Percentiles rank a stretch among this genome's conserved stretches.
phyloP scores from a whole-genome alignment of 2,113 vertebrate genomes.

The Scartelaos histophorus region DNA sequence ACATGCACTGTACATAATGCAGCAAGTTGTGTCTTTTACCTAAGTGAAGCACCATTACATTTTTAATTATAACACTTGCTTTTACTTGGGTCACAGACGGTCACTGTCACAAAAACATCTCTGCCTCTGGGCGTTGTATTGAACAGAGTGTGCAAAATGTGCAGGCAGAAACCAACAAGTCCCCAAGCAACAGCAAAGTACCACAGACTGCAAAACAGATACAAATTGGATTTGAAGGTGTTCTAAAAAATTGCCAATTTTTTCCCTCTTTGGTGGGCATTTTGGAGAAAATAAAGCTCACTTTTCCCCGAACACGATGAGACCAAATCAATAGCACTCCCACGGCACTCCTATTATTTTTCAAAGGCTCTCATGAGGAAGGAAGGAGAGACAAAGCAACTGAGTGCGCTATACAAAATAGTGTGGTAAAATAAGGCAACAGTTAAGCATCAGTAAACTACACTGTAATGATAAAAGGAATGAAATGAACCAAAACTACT shows the following conservation, averaged over 20 bases:
- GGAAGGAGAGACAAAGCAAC: not conserved
- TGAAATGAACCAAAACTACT: not conserved
- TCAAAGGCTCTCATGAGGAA: conserved; percentile 55
- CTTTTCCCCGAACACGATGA: conserved; percentile 45
- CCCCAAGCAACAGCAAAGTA: conserved; percentile 28
- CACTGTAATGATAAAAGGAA: not conserved
- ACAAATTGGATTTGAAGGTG: conserved; percentile 60
- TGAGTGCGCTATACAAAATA: conserved; percentile 6
- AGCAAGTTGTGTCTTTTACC: not conserved
- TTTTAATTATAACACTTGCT: not conserved
- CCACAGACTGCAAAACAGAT: conserved; percentile 28
- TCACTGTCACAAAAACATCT: not conserved
- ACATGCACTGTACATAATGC: not conserved
- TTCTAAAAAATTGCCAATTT: conserved; percentile 51
- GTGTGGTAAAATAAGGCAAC: conserved; percentile 13
- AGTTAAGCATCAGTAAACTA: not conserved
- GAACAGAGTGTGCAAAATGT: conserved; percentile 5
- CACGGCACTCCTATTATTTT: conserved; percentile 62
- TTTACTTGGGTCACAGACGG: conserved; percentile 1
- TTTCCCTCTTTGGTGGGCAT: conserved; percentile 48
- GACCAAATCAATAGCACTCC: conserved; percentile 68
- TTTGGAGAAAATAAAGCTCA: conserved; percentile 65
- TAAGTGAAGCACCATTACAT: not conserved
- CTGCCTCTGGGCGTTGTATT: not conserved
- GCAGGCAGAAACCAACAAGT: conserved; percentile 23